Evolutionary conservation across 2,888 invertebrate species (phyloP).

Genomic region (Heteromyza rotundicornis): DNA sequence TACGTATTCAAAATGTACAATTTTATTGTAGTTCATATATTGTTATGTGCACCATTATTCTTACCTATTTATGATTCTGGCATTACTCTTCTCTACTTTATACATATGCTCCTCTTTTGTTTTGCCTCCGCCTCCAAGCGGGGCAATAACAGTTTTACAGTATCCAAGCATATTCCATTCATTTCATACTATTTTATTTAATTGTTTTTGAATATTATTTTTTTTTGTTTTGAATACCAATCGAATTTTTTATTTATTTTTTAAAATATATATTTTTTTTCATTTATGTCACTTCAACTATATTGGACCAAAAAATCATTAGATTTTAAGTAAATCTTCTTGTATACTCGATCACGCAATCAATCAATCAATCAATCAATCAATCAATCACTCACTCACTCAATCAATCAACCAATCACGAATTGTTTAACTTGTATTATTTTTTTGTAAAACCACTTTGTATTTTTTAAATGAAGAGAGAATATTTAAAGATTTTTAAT

Average conservation of each 20-base stretch:
- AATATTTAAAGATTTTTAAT: constrained; percentile 39
- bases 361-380: constrained; percentile 23
- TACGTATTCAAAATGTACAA: too few species aligned
- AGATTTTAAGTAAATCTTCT: constrained; percentile 60
- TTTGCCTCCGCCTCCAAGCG: background rate
- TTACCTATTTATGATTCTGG: too few species aligned
- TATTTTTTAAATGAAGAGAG: constrained; percentile 24
- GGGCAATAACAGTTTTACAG: too few species aligned
- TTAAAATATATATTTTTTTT: constrained; percentile 12
- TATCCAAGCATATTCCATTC: background rate
- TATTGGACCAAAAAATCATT: constrained; percentile 66
- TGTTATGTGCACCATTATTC: too few species aligned
- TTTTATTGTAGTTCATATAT: too few species aligned
- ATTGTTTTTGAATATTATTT: constrained; percentile 24
- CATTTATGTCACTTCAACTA: constrained; percentile 44
- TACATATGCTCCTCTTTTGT: too few species aligned
- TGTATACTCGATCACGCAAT: constrained; percentile 15
- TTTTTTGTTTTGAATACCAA: constrained; percentile 33
- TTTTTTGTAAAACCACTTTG: constrained; percentile 34
- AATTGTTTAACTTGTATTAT: constrained; percentile 45
- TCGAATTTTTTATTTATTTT: too few species aligned
- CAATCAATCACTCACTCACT: constrained; percentile 18
- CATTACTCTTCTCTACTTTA: too few species aligned
- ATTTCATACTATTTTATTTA: background rate
- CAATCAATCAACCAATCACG: constrained; percentile 33